Evolutionary conservation across 2,797 vertebrate species (phyloP).

Genomic region (Xenentodon cancila): DNA sequence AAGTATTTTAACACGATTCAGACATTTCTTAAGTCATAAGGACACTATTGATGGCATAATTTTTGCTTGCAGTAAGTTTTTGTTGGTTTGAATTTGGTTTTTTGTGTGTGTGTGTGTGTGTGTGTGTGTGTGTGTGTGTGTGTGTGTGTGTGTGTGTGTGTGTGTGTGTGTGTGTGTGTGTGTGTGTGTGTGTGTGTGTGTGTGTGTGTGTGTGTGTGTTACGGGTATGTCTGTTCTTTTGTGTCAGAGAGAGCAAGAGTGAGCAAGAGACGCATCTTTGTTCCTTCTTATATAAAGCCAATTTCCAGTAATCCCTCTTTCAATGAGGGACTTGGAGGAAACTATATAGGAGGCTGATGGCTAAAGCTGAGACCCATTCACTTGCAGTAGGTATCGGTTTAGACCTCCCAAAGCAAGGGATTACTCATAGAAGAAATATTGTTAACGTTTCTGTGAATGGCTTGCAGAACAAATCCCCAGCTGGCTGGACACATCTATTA

Average conservation of each 20-base stretch:
- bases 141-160: slow-evolving; percentile 3
- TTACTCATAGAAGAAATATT: slow-evolving; percentile 51
- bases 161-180: slow-evolving; percentile 7
- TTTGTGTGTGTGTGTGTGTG: slow-evolving; percentile 1
- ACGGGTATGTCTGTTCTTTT: not conserved
- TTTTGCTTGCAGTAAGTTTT: slow-evolving; percentile 16
- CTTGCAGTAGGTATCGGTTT: slow-evolving; percentile 50
- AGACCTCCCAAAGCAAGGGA: slow-evolving; percentile 44
- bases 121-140: slow-evolving; percentile 3
- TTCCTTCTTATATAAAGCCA: slow-evolving; percentile 59
- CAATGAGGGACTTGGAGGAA: slow-evolving; percentile 59
- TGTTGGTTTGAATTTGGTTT: slow-evolving; percentile 21
- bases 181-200: slow-evolving; percentile 6
- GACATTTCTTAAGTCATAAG: slow-evolving; percentile 22
- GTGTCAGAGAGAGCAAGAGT: not conserved
- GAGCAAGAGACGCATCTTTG: slow-evolving; percentile 42
- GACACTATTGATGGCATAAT: slow-evolving; percentile 5
- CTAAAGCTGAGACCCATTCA: slow-evolving; percentile 58
- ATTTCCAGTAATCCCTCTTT: slow-evolving; percentile 71
- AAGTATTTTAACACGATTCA: slow-evolving; percentile 10
- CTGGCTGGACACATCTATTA: slow-evolving; percentile 7
- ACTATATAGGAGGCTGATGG: slow-evolving; percentile 48
- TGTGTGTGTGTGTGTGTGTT: slow-evolving; percentile 9
- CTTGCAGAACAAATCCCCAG: slow-evolving; percentile 39
- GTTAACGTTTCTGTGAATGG: slow-evolving; percentile 36